These are phyloP conservation scores for Scaptomyza montana DNA, from an alignment of 1,140 invertebrate genomes.

Conservation along the genomic window DNA sequence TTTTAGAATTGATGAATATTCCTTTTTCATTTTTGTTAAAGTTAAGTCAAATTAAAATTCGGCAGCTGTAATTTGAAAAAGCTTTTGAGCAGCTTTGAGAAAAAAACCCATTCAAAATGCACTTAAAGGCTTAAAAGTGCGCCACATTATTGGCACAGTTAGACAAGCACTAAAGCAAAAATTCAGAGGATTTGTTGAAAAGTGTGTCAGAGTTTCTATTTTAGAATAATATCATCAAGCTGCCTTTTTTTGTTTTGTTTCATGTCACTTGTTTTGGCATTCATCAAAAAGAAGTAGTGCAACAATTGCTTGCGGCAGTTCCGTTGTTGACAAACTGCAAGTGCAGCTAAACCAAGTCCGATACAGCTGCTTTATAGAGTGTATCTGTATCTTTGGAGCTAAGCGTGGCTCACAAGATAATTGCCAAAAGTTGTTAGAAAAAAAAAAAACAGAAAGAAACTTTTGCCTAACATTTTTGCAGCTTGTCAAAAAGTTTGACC, in stretches of 20 bases:
- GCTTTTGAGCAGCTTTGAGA: neutral
- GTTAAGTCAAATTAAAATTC: neutral
- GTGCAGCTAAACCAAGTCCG: slow-evolving; percentile 22
- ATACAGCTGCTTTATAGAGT: slow-evolving; percentile 23
- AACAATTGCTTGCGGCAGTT: slow-evolving; percentile 33
- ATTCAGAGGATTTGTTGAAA: neutral
- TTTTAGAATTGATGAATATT: neutral
- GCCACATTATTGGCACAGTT: slow-evolving; percentile 66
- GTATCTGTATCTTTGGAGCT: slow-evolving; percentile 55
- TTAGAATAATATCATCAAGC: slow-evolving; percentile 4
- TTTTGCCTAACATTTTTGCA: slow-evolving; percentile 72
- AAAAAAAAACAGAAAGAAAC: slow-evolving; percentile 40
- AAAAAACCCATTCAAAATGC: slow-evolving; percentile 36
- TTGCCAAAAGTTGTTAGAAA: slow-evolving; percentile 74
- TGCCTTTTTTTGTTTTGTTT: slow-evolving; percentile 3
- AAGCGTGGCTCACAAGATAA: slow-evolving; percentile 70
- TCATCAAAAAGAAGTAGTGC: slow-evolving; percentile 20
- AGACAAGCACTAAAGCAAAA: slow-evolving; percentile 15
- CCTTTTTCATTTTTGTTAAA: neutral
- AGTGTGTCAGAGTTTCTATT: slow-evolving; percentile 34
- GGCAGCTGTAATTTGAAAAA: neutral
- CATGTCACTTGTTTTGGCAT: slow-evolving; percentile 26
- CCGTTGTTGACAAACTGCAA: slow-evolving; percentile 54
- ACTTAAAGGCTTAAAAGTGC: slow-evolving; percentile 64
- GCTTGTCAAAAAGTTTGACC: slow-evolving; percentile 78